Evolutionary conservation across 2,888 invertebrate genomes (phyloP), one percentile per base, ranked within the genome.

Genomic region (Drosophila nigricruria): DNA sequence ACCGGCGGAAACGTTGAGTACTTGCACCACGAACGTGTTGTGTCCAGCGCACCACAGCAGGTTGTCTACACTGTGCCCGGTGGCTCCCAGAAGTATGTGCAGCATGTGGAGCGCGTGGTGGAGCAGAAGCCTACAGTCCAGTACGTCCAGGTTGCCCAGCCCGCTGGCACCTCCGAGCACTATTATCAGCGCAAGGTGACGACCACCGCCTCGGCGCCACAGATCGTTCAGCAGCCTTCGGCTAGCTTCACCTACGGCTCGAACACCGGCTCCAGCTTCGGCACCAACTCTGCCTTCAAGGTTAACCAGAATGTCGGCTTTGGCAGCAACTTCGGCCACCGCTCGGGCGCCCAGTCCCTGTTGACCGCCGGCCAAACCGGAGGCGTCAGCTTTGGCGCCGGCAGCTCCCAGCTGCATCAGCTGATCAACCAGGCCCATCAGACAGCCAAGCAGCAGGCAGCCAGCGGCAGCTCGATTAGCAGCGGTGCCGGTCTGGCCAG

Each of bases 351-450:
- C 9, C 77, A 79, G 53, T 25, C 50, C 0, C 60, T 66, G 20
- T 30, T 50, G 1, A 20, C 12, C 3, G 5, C 45, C 0, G 71
- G 63, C 2, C 65, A 63, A 1, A 9, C 40, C 5, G 25, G 42
- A 10, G 75, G 69, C 0, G 1, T 53, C 45, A 65, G 40, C 42
- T 65, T 74, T 38, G 64, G 73, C 23, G 32, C 43, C 23, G 49
- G 70, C 47, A 63, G 49, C 61, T 83, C 90, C 1, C 89, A 89
- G 18, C 77, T 93, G 47, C 54, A 68, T 3, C 78, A 84, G 8
- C 90, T 91, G 43, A 91, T 93, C 82, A 81, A 71, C 18, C 93
- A 93, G 81, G 89, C 90, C 0, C 91, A 92, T 57, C 89, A 90
- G 67, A 83, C 91, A 10, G 93, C 93, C 45, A 91, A 80, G 50